Evolutionary conservation across 1,140 invertebrate species (phyloP).

Genomic region (Augochlora pura): DNA sequence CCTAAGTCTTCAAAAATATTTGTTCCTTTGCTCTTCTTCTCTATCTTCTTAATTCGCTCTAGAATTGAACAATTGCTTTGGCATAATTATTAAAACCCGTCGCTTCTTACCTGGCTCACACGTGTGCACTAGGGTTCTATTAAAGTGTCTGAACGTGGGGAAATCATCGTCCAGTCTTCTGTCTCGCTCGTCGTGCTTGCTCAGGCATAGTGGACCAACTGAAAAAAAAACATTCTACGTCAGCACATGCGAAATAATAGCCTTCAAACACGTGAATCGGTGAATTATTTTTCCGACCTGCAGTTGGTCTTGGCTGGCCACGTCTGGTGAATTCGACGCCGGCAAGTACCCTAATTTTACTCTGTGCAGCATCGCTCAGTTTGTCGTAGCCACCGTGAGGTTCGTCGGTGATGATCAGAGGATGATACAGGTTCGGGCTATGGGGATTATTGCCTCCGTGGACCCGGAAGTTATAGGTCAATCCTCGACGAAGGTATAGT

Average conservation of each 20-base stretch:
- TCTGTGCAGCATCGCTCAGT: constrained; percentile 86
- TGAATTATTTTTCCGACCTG: constrained; percentile 78
- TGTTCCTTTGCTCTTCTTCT: no score
- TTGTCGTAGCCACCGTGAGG: constrained; percentile 90
- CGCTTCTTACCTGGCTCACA: constrained; percentile 85
- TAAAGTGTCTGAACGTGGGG: constrained; percentile 90
- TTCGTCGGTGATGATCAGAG: constrained; percentile 94
- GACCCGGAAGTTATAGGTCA: constrained; percentile 91
- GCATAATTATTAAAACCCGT: not conserved
- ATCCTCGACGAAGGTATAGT: constrained; percentile 91
- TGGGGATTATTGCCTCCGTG: constrained; percentile 94
- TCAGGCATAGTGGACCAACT: constrained; percentile 90
- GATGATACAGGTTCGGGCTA: constrained; percentile 93
- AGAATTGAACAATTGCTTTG: not conserved
- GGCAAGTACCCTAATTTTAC: constrained; percentile 88
- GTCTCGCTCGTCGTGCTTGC: constrained; percentile 85
- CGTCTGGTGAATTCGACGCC: constrained; percentile 91
- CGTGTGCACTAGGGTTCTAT: constrained; percentile 85
- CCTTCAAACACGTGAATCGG: not conserved
- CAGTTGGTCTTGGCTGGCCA: constrained; percentile 88
- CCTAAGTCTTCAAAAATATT: no score
- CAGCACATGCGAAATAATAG: not conserved
- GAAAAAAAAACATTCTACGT: constrained; percentile 55
- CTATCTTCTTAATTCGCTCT: no score
- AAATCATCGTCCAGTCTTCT: constrained; percentile 89